These are phyloP conservation scores for Origma solitaria DNA, from an alignment of 2,113 vertebrate genomes.

Conservation along the genomic window DNA sequence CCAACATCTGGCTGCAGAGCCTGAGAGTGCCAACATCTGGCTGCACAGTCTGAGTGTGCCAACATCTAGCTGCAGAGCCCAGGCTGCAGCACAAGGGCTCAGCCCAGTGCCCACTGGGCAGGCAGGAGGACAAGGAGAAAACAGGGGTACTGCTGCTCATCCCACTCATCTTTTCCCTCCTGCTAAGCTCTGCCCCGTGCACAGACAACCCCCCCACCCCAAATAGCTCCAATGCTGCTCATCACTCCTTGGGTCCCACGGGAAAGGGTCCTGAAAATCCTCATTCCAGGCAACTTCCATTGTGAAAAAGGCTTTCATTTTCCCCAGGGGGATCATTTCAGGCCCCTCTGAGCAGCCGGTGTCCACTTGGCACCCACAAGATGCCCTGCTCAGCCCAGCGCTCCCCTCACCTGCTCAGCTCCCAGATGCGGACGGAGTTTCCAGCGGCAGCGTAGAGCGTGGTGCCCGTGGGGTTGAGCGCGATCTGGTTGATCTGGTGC, in stretches of 20 bases:
- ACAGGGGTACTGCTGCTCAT: not conserved
- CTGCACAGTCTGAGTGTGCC: not conserved
- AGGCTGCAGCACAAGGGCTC: not conserved
- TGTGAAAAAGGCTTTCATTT: not conserved
- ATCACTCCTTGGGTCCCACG: not conserved
- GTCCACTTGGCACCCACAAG: rapidly evolving
- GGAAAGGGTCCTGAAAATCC: not conserved
- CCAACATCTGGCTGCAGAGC: not conserved
- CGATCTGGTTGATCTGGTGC: constrained; percentile 96
- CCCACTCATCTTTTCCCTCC: not conserved
- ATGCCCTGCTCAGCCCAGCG: not conserved
- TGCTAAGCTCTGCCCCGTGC: not conserved
- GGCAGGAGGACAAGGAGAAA: not conserved
- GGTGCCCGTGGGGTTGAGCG: constrained; percentile 86
- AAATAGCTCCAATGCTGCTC: rapidly evolving
- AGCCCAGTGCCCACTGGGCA: not conserved
- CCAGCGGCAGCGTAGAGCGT: constrained; percentile 87
- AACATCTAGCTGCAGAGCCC: not conserved
- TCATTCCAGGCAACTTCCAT: not conserved
- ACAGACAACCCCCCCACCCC: not conserved
- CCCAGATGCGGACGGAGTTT: constrained; percentile 91
- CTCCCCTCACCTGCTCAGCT: constrained; percentile 85
- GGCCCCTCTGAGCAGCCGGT: not conserved
- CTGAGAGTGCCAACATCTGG: not conserved
- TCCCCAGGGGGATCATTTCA: not conserved